phyloP scores from a whole-genome alignment of 2,113 vertebrate genomes.

The Hypanus sabinus region DNA sequence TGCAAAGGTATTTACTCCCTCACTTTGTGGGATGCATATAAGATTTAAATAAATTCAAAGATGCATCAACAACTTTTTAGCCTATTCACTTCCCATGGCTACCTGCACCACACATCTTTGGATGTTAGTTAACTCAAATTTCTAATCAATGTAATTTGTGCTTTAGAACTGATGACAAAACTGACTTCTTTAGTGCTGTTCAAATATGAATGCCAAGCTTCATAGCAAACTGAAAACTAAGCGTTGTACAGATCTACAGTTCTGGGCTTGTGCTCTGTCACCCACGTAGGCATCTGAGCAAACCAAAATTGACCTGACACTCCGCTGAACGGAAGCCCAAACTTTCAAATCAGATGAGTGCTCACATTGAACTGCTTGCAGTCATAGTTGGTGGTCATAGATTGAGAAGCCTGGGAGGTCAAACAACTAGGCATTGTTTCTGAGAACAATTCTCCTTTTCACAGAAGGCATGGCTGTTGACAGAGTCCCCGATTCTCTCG shows the following conservation, averaged over 20 bases:
- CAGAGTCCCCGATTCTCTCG: background rate
- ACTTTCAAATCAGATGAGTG: background rate
- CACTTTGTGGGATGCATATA: no score
- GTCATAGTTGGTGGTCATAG: background rate
- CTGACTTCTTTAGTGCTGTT: background rate
- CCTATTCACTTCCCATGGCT: background rate
- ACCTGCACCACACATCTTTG: background rate
- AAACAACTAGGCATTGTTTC: slow-evolving; percentile 20
- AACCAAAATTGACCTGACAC: slow-evolving; percentile 33
- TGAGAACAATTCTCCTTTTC: slow-evolving; percentile 14
- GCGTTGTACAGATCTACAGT: background rate
- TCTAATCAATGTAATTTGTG: background rate
- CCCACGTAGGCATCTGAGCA: slow-evolving; percentile 6
- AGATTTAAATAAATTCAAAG: no score
- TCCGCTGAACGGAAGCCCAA: background rate
- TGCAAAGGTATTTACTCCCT: no score
- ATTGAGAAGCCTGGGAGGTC: slow-evolving; percentile 18
- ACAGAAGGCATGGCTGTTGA: background rate
- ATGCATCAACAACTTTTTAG: background rate
- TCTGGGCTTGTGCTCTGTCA: background rate
- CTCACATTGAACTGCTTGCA: background rate
- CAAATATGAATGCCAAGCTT: no score
- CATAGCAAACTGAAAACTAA: background rate
- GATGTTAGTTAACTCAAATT: background rate
- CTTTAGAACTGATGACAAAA: background rate